These are phyloP conservation scores for Antechinus stuartii DNA, from an alignment of 2,113 vertebrate species.

Conservation along the genomic window DNA sequence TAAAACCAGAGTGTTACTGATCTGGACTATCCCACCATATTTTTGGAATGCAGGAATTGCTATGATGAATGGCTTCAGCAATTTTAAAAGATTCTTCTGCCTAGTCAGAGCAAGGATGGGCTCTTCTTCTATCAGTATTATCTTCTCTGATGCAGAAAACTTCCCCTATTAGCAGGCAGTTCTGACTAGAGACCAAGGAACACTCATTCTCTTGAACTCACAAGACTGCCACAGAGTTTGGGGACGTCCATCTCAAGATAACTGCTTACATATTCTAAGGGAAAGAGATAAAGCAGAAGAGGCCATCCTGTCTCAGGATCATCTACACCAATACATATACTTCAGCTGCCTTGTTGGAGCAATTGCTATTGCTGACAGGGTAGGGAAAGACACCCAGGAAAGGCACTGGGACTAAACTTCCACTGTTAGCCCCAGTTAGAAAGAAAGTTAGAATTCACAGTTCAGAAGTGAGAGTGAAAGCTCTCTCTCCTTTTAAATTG, in stretches of 20 bases:
- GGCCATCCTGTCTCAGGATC: background rate
- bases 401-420: background rate
- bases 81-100: background rate
- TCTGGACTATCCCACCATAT: background rate
- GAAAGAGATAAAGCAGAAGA: background rate
- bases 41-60: background rate
- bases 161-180: background rate
- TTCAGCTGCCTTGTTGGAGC: background rate
- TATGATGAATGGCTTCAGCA: background rate
- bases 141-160: background rate
- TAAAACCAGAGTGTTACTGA: background rate
- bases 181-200: background rate
- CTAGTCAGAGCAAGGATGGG: background rate
- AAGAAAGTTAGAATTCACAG: background rate
- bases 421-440: background rate
- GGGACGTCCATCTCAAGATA: background rate
- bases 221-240: background rate
- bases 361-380: background rate
- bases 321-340: background rate
- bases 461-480: background rate
- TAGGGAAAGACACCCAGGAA: background rate
- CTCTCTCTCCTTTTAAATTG: slow-evolving; percentile 4
- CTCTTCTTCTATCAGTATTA: background rate
- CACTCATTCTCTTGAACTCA: background rate
- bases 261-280: background rate